These are phyloP conservation scores for Euplexia lucipara DNA, from an alignment of 2,888 invertebrate genomes.

Conservation along the genomic window DNA sequence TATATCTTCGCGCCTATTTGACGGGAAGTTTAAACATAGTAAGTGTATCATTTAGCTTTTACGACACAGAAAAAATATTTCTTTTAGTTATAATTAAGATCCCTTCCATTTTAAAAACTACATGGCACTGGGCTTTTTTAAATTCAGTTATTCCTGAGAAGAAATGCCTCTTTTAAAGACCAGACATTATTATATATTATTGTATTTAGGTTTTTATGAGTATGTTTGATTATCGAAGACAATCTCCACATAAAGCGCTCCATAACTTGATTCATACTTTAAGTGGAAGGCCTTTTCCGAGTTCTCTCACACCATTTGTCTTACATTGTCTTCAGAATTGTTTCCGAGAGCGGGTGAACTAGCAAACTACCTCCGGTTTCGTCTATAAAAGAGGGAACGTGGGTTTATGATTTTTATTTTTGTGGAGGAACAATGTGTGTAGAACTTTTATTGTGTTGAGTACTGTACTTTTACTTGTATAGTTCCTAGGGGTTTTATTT, in stretches of 20 bases:
- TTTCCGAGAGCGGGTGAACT: conserved; percentile 47
- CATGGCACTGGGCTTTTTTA: no score
- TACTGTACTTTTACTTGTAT: background rate
- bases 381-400: conserved; percentile 26
- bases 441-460: conserved; percentile 41
- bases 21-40: no score
- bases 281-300: conserved; percentile 8
- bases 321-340: conserved; percentile 55
- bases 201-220: no score
- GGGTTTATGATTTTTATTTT: conserved; percentile 30
- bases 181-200: no score
- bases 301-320: conserved; percentile 57
- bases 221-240: no score
- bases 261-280: conserved; percentile 26
- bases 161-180: no score
- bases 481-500: conserved; percentile 9
- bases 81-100: no score
- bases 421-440: conserved; percentile 19
- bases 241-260: conserved; percentile 8
- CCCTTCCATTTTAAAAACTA: no score
- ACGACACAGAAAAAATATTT: no score
- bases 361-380: conserved; percentile 52
- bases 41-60: no score
- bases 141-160: no score
- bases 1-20: no score